Conservation (phyloP, 2,113 vertebrate species). For the Cyprinus carpio region DNA sequence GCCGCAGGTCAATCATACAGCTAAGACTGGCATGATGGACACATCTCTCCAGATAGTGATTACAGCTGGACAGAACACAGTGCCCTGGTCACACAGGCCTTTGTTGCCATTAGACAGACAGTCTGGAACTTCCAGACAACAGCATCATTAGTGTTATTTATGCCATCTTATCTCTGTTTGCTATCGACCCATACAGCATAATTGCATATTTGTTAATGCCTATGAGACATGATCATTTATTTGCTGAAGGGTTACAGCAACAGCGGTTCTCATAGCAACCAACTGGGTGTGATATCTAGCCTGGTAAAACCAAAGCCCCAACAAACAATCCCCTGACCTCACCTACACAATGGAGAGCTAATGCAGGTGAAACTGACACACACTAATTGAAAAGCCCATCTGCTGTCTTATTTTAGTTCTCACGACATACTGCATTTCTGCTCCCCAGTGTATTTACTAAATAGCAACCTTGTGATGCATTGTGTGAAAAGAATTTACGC, state of each 20-base stretch:
- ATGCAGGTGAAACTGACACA: neutral
- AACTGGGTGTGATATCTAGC: slow-evolving; percentile 20
- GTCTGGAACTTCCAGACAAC: slow-evolving; percentile 26
- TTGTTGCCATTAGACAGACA: slow-evolving; percentile 17
- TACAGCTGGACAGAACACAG: slow-evolving; percentile 11
- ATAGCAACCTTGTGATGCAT: neutral
- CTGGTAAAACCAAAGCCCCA: slow-evolving; percentile 1
- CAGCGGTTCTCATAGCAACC: slow-evolving; percentile 56
- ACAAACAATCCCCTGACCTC: slow-evolving; percentile 18
- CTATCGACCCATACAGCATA: slow-evolving; percentile 18
- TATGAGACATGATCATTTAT: slow-evolving; percentile 36
- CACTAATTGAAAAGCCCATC: slow-evolving; percentile 9
- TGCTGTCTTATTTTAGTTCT: neutral
- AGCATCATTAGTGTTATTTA: slow-evolving; percentile 34
- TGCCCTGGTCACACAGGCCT: neutral
- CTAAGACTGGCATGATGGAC: slow-evolving; percentile 39
- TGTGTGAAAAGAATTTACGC: neutral
- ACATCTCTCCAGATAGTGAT: slow-evolving; percentile 36
- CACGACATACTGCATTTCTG: neutral
- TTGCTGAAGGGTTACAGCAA: slow-evolving; percentile 11
- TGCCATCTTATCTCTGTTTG: slow-evolving; percentile 42
- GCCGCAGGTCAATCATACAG: slow-evolving; percentile 49
- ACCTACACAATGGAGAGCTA: slow-evolving; percentile 1
- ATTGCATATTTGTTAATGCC: slow-evolving; percentile 39
- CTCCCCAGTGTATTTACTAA: neutral